Conservation (phyloP, 2,888 invertebrate species). For the Ganaspis brasiliensis region DNA sequence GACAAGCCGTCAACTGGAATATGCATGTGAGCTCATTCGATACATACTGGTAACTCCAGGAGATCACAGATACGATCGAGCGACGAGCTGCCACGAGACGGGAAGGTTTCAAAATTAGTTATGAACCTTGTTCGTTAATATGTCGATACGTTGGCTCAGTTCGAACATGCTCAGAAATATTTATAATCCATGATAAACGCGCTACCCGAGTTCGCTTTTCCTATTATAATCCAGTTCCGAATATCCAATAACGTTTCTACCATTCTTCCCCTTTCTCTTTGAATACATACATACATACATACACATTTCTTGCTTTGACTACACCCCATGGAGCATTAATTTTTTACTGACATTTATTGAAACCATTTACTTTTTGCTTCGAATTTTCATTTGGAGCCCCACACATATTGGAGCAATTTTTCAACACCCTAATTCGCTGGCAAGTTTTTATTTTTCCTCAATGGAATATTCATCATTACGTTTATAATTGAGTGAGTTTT, state of each 20-base stretch:
- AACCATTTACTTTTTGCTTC: not conserved
- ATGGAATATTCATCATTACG: not conserved
- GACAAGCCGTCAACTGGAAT: slow-evolving; percentile 68
- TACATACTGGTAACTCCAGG: slow-evolving; percentile 47
- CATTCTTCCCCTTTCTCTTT: slow-evolving; percentile 37
- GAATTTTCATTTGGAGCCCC: slow-evolving; percentile 6
- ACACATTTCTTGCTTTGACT: slow-evolving; percentile 8
- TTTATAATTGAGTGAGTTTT: not conserved
- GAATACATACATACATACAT: slow-evolving; percentile 23
- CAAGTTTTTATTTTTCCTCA: not conserved
- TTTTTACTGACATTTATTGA: slow-evolving; percentile 37
- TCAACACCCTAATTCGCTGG: not conserved
- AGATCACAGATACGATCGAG: slow-evolving; percentile 58
- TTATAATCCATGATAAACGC: slow-evolving; percentile 30
- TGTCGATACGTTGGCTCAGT: slow-evolving; percentile 45
- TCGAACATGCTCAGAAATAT: slow-evolving; percentile 32
- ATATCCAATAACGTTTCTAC: slow-evolving; percentile 47
- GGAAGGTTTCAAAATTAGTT: slow-evolving; percentile 65
- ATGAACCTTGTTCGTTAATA: slow-evolving; percentile 53
- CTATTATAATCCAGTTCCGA: slow-evolving; percentile 43
- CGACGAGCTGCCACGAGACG: slow-evolving; percentile 55
- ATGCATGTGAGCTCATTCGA: slow-evolving; percentile 66
- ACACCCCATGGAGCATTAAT: slow-evolving; percentile 21
- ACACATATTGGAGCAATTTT: not conserved
- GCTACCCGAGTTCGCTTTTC: not conserved